A percentile compares a stretch with the other conserved stretches of the same genome.
phyloP scores from a whole-genome alignment of 2,888 invertebrate species.

The Cybosia mesomella region DNA sequence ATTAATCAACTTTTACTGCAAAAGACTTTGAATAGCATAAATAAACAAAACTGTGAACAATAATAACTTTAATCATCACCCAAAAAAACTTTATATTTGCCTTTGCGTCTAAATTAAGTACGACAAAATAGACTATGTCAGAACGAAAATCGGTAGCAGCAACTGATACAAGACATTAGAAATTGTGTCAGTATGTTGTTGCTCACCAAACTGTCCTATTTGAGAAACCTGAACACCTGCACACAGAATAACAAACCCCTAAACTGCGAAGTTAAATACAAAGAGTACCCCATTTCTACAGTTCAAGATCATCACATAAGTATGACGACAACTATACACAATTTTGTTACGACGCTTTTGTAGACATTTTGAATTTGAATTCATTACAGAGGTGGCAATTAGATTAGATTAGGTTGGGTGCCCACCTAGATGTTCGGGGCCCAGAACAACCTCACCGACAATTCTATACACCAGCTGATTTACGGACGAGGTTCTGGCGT shows the following conservation, averaged over 20 bases:
- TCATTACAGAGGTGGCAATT: background rate
- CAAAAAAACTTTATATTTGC: too few species aligned
- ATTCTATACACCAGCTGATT: background rate
- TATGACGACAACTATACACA: background rate
- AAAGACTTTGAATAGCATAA: too few species aligned
- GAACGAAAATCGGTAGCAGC: background rate
- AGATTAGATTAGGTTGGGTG: background rate
- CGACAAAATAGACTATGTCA: background rate
- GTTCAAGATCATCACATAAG: slow-evolving; percentile 7
- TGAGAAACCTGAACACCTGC: slow-evolving; percentile 15
- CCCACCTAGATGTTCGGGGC: background rate
- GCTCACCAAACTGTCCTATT: slow-evolving; percentile 8
- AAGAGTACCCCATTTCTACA: background rate
- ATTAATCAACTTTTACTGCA: too few species aligned
- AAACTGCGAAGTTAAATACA: slow-evolving; percentile 13
- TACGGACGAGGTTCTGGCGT: background rate
- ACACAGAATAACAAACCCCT: slow-evolving; percentile 9
- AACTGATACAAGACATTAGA: slow-evolving; percentile 1
- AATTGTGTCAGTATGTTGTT: slow-evolving; percentile 9
- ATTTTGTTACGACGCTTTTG: background rate
- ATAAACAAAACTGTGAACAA: too few species aligned
- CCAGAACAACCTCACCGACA: background rate
- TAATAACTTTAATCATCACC: too few species aligned
- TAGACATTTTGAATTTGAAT: background rate
- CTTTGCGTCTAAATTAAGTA: too few species aligned